Percentiles rank a stretch among this genome's conserved stretches.
Evolutionary conservation across 1,140 invertebrate genomes (phyloP).

Genomic region (Drosophila tristis): DNA sequence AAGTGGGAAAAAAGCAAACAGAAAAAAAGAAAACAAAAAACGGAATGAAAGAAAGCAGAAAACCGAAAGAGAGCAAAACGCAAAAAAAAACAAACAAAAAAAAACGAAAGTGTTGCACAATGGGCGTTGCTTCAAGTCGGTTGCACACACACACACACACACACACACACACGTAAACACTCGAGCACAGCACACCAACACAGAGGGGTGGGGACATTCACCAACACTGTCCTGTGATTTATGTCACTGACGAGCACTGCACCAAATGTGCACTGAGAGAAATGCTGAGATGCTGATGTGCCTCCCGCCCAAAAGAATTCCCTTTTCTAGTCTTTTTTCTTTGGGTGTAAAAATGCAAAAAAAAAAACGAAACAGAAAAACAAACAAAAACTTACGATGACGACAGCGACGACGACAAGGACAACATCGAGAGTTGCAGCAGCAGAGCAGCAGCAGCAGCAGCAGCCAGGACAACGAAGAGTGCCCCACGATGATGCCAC

Average conservation of each 20-base stretch:
- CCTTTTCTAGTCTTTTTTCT: slow-evolving; percentile 4
- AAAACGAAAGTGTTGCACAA: slow-evolving; percentile 79
- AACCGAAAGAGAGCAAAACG: slow-evolving; percentile 14
- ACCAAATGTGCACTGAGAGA: slow-evolving; percentile 35
- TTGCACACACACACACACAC: slow-evolving; percentile 30
- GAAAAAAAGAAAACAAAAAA: slow-evolving; percentile 17
- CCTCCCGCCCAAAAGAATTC: not conserved
- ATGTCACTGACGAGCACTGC: slow-evolving; percentile 62
- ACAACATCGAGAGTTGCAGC: slow-evolving; percentile 44
- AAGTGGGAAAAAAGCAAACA: slow-evolving; percentile 25
- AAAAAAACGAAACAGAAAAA: slow-evolving; percentile 3
- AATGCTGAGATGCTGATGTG: not conserved
- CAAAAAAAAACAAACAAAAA: slow-evolving; percentile 21
- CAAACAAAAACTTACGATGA: slow-evolving; percentile 59
- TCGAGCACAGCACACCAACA: slow-evolving; percentile 1
- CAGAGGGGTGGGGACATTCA: slow-evolving; percentile 13
- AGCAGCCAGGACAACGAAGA: slow-evolving; percentile 3
- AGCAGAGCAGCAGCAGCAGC: slow-evolving; percentile 8
- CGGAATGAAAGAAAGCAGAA: slow-evolving; percentile 9
- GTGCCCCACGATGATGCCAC: slow-evolving; percentile 53
- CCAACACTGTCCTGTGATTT: slow-evolving; percentile 64
- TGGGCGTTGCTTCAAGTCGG: slow-evolving; percentile 75
- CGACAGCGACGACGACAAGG: slow-evolving; percentile 50
- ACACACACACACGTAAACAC: slow-evolving; percentile 24
- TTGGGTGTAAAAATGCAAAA: not conserved